Evolutionary conservation across 2,113 vertebrate genomes (phyloP).

Genomic region (Perca fluviatilis): DNA sequence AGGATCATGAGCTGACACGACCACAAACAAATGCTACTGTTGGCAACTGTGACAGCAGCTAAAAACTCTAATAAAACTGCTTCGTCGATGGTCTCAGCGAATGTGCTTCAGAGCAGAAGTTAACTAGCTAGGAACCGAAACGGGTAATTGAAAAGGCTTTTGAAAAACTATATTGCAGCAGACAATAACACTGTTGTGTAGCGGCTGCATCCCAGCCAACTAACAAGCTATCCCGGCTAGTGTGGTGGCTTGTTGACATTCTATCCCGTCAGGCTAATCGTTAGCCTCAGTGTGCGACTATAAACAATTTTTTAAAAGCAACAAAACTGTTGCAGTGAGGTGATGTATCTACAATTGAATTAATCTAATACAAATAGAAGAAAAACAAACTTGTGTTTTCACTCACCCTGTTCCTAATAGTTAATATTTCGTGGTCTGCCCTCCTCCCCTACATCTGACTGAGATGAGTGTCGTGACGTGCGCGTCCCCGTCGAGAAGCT

Average conservation of each 20-base stretch:
- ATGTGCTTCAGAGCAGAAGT: background rate
- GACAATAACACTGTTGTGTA: background rate
- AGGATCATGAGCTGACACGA: constrained; percentile 9
- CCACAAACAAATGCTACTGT: constrained; percentile 36
- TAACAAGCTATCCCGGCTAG: constrained; percentile 60
- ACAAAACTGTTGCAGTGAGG: background rate
- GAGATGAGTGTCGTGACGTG: constrained; percentile 76
- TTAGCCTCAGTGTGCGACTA: constrained; percentile 45
- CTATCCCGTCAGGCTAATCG: constrained; percentile 49
- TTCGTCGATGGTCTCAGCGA: background rate
- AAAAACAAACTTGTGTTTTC: background rate
- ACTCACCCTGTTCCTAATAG: constrained; percentile 59
- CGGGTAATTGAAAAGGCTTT: background rate
- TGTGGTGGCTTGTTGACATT: constrained; percentile 69
- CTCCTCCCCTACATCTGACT: constrained; percentile 68
- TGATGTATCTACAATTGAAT: rapidly evolving
- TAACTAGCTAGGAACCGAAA: constrained; percentile 21
- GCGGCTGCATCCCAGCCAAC: background rate
- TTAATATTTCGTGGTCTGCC: constrained; percentile 28
- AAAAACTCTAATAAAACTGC: constrained; percentile 18
- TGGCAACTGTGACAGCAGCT: constrained; percentile 28
- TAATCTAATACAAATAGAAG: background rate
- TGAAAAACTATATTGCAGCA: background rate
- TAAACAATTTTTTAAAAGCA: constrained; percentile 5
- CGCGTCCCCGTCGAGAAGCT: constrained; percentile 32